Base-by-base conservation (phyloP, 2,797 vertebrate genomes). In the Columba guinea region DNA sequence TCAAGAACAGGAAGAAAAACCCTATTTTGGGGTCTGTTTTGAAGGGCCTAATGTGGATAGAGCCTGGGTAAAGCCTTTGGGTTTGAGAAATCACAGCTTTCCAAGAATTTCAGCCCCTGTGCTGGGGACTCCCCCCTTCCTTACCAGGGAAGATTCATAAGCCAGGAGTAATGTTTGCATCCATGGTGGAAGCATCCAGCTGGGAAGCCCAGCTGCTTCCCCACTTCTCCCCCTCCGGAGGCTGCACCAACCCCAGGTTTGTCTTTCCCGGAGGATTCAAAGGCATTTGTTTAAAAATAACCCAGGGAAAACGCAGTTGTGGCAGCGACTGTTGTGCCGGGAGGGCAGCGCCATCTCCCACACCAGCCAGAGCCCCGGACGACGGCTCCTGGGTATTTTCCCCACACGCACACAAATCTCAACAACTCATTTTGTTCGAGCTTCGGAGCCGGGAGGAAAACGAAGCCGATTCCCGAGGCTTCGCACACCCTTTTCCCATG, bases 261-360 rank as follows among this genome's bases (percentile, higher is more conserved):
- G 32, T 81, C 78, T 67, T 9, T 4, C 13, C 3, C 5, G 49
- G 28, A 60, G 41, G 70, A 58, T 73, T 76, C 78, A 19, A 34
- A 2, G 30, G 67, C 64, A 49, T 84, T 75, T 68, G 24, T 59
- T 84, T 82, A 58, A 82, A 93, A 94, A 84, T 53, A 90, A 51
- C 75, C 32, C 26, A 1, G 48, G 46, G 74, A 16, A 76, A 64
- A 76, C 51, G 28, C 83, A 67, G 64, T 2, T 4, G 84, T 7
- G 58, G 81, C 51, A 62, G 55, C 1, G 8, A 35, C 24, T n/a
- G 28, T n/a, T 6, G 26, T 23, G 77, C 73, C 1, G 2, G 86
- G n/a, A 68, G 30, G 41, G 65, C 84, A 87, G 46, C 39, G 60
- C 76, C 55, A 1, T 13, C 28, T 83, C 94, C 71, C 51, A 1